These are phyloP conservation scores for Ophion ellenae DNA, from an alignment of 2,888 invertebrate genomes.

Conservation along the genomic window DNA sequence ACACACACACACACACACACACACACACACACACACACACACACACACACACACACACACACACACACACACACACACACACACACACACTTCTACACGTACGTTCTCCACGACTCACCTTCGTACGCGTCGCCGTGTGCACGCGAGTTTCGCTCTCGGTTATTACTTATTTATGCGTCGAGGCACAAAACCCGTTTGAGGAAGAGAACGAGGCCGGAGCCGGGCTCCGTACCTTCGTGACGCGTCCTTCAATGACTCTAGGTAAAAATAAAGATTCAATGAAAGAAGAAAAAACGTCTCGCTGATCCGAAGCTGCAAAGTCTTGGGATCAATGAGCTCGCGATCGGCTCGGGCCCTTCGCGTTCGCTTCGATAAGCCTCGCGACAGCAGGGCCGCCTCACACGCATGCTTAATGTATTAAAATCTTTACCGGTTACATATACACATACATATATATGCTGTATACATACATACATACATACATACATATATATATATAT, in stretches of 20 bases:
- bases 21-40: no score
- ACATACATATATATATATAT: not conserved
- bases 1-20: no score
- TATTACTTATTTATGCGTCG: constrained; percentile 81
- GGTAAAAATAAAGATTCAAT: constrained; percentile 24
- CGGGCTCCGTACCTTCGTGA: constrained; percentile 66
- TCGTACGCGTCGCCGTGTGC: constrained; percentile 7
- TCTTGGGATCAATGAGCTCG: constrained; percentile 62
- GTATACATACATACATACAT: constrained; percentile 1
- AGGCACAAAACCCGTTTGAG: constrained; percentile 78
- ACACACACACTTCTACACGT: no score
- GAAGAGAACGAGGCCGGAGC: constrained; percentile 72
- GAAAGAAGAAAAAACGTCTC: constrained; percentile 27
- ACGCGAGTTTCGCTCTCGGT: constrained; percentile 69
- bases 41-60: no score
- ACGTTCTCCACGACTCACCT: constrained; percentile 1
- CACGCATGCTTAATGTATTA: constrained; percentile 36
- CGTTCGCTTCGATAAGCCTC: constrained; percentile 50
- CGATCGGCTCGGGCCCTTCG: constrained; percentile 45
- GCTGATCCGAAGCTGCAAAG: constrained; percentile 52
- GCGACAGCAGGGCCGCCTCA: constrained; percentile 44
- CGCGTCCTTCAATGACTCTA: constrained; percentile 63
- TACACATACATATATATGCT: not conserved
- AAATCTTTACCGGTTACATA: constrained; percentile 30
- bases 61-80: no score